These are phyloP conservation scores for Isaurus tuberculatus DNA, from an alignment of 92 coral and sea anemone species.

Conservation along the genomic window DNA sequence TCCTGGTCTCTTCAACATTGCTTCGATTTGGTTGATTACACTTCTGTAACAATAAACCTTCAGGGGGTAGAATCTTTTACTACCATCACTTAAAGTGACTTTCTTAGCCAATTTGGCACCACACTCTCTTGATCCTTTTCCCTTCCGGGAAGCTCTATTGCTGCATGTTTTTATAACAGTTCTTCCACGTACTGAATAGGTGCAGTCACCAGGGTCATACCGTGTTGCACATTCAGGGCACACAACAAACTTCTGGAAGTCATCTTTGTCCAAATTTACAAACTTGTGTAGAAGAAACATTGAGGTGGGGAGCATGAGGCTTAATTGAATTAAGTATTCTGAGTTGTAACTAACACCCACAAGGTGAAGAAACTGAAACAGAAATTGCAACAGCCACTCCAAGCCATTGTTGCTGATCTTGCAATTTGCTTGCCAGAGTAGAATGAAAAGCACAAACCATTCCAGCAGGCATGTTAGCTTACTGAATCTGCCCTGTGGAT, in stretches of 20 bases:
- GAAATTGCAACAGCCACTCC: constrained; percentile 69
- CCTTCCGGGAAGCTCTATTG: constrained; percentile 20
- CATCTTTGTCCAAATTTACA: constrained; percentile 56
- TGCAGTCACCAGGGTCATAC: constrained; percentile 58
- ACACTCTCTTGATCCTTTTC: constrained; percentile 20
- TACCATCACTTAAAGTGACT: constrained; percentile 18
- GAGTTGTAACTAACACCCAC: constrained; percentile 54
- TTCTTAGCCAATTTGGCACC: constrained; percentile 36
- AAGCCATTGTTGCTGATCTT: constrained; percentile 73
- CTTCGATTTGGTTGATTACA: constrained; percentile 21
- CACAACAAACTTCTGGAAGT: constrained; percentile 66
- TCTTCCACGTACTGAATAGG: constrained; percentile 5
- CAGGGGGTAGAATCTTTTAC: constrained; percentile 9
- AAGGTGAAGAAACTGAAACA: constrained; percentile 66
- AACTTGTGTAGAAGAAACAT: constrained; percentile 58
- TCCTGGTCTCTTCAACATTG: constrained; percentile 40
- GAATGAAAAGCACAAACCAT: constrained; percentile 55
- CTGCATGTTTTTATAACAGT: constrained; percentile 10
- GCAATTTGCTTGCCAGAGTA: constrained; percentile 73
- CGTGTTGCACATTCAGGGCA: constrained; percentile 60
- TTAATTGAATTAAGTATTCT: constrained; percentile 52
- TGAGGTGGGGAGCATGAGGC: constrained; percentile 64
- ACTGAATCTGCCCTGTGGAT: constrained; percentile 45
- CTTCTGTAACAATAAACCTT: constrained; percentile 35
- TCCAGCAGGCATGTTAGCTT: constrained; percentile 44